Percentiles rank a stretch among this genome's conserved stretches.
These are phyloP conservation scores for Phyto melanocephala DNA, from an alignment of 2,888 invertebrate species.

Conservation along the genomic window DNA sequence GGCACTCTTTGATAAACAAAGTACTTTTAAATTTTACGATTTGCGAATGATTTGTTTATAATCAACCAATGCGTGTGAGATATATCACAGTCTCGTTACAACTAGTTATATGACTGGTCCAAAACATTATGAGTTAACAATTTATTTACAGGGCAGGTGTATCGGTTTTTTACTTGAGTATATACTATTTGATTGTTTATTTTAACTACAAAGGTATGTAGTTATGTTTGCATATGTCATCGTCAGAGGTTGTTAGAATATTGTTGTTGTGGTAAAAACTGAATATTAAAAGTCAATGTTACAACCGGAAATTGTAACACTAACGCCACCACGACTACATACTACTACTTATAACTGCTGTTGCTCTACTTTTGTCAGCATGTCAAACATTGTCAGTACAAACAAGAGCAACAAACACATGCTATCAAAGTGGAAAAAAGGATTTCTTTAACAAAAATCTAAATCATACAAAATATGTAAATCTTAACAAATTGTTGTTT, in stretches of 20 bases:
- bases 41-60: too few species aligned
- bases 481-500: conserved; percentile 49
- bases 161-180: too few species aligned
- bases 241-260: conserved; percentile 15
- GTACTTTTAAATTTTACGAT: too few species aligned
- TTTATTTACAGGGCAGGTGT: too few species aligned
- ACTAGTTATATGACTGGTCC: too few species aligned
- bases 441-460: neutral
- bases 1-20: too few species aligned
- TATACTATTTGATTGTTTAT: neutral
- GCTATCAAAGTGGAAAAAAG: neutral
- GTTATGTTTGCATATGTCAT: conserved; percentile 3
- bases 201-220: neutral
- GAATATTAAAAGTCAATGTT: conserved; percentile 62
- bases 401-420: conserved; percentile 10
- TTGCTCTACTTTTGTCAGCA: neutral
- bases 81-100: too few species aligned
- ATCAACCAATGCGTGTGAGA: too few species aligned
- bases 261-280: conserved; percentile 29
- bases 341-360: neutral
- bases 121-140: too few species aligned
- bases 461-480: conserved; percentile 38
- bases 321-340: neutral
- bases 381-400: conserved; percentile 54
- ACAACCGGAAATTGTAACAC: conserved; percentile 53